Evolutionary conservation across 2,797 vertebrate genomes (phyloP).

Genomic region (Hydrocynus forskahlii): DNA sequence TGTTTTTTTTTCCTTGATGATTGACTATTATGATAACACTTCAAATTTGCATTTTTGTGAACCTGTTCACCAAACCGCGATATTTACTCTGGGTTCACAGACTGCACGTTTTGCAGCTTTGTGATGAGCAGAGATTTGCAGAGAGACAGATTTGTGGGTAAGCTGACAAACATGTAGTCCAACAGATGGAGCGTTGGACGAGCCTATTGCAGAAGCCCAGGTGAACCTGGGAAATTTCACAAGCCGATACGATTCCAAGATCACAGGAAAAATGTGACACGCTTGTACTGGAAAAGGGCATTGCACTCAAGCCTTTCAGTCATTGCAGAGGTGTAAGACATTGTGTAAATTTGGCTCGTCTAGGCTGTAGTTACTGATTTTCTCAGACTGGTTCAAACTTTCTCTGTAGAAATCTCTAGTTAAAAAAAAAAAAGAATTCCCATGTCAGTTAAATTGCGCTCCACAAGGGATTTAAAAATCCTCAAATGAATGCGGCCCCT

Average conservation of each 20-base stretch:
- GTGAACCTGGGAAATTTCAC: conserved; percentile 27
- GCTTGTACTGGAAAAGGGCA: conserved; percentile 25
- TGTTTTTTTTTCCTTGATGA: no score
- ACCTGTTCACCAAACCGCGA: background rate
- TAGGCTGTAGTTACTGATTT: conserved; percentile 45
- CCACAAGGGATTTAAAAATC: no score
- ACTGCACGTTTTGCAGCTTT: background rate
- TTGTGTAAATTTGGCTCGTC: conserved; percentile 28
- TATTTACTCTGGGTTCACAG: background rate
- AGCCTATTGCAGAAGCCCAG: background rate
- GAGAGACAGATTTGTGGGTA: background rate
- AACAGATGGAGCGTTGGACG: background rate
- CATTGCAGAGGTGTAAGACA: conserved; percentile 11
- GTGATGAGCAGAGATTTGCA: background rate
- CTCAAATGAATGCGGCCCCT: no score
- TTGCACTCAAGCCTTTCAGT: background rate
- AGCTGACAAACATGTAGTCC: background rate
- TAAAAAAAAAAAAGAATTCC: no score
- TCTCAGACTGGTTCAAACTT: conserved; percentile 18
- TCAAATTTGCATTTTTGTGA: conserved; percentile 7
- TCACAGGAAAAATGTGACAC: background rate
- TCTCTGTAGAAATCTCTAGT: no score
- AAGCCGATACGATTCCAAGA: background rate
- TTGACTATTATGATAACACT: background rate
- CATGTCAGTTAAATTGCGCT: no score